Evolutionary conservation across 2,888 invertebrate species (phyloP), one percentile per base, ranked within the genome.

Genomic region (Craniophora ligustri): DNA sequence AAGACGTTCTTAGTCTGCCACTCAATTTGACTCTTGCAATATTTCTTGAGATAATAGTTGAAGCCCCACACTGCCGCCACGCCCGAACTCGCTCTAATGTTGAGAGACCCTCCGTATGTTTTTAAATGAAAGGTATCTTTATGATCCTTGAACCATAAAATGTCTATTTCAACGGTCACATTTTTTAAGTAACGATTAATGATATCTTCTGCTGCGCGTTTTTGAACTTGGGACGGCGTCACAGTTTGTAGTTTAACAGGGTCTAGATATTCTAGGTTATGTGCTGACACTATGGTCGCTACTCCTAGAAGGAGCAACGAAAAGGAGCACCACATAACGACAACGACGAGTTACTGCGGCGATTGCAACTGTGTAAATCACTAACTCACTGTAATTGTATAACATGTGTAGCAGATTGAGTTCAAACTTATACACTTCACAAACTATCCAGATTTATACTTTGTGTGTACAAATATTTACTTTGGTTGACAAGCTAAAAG

Each of bases 21-120:
- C 0, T 97, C 96, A 26, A 98, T 93, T 76, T 98, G 98, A 72
- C 95, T 95, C 62, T 95, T 94, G 83, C 97, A 96, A 78, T 95
- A 96, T 76, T 96, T 95, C 85, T 98, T 98, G 30, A 99, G 88
- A 81, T 97, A 99, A 83, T 97, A 95, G 82, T 98, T 95, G 77
- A 98, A 96, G 0, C 97, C 99, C 95, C 97, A 96, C 0, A 97
- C 95, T 0, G 96, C 97, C 0, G 97, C 96, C 0, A 98, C 96
- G 0, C 98, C 98, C 13, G 95, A 95, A 19, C 95, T 96, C 0
- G 95, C 96, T 39, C 78, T 86, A 32, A 94, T 93, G 5, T 81
- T 67, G 1, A 94, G 70, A 5, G 63, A 50, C 0, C 81, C 84
- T 21, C 81, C 50, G 1, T 66, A 44, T 1, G 87, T 86, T 7